Conservation (phyloP, 2,888 invertebrate genomes). For the Agonopterix subpropinquella region DNA sequence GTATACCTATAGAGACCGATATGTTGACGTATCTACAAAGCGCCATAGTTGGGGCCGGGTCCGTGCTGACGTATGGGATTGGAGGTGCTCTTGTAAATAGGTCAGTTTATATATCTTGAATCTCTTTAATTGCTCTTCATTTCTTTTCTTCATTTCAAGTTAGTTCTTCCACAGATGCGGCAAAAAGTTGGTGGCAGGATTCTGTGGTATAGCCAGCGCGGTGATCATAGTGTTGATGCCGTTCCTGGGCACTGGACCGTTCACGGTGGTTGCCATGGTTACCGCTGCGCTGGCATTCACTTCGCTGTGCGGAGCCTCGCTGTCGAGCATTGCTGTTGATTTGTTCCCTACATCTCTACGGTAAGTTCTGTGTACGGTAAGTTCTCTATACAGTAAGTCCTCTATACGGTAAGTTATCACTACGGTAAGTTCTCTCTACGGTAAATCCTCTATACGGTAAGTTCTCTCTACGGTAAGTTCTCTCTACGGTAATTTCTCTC, state of each 20-base stretch:
- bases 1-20: conserved; percentile 64
- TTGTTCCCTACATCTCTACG: conserved; percentile 80
- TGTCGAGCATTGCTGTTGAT: conserved; percentile 78
- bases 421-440: too few relatives aligned
- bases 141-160: too few relatives aligned
- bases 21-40: conserved; percentile 81
- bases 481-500: too few relatives aligned
- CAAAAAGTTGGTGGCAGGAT: conserved; percentile 46
- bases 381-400: too few relatives aligned
- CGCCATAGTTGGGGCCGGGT: conserved; percentile 78
- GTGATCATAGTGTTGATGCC: conserved; percentile 69
- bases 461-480: too few relatives aligned
- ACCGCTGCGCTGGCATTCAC: conserved; percentile 71
- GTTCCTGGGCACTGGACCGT: conserved; percentile 66
- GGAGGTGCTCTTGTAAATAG: conserved; percentile 61
- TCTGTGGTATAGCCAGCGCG: conserved; percentile 65
- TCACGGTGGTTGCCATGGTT: conserved; percentile 70
- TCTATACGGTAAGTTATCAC: too few relatives aligned
- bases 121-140: not conserved
- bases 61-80: conserved; percentile 78
- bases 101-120: conserved; percentile 21
- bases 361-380: conserved; percentile 34
- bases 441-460: too few relatives aligned
- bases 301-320: conserved; percentile 74
- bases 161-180: conserved; percentile 44